Base-by-base conservation (phyloP, 2,113 vertebrate genomes). In the Ictidomys tridecemlineatus region DNA sequence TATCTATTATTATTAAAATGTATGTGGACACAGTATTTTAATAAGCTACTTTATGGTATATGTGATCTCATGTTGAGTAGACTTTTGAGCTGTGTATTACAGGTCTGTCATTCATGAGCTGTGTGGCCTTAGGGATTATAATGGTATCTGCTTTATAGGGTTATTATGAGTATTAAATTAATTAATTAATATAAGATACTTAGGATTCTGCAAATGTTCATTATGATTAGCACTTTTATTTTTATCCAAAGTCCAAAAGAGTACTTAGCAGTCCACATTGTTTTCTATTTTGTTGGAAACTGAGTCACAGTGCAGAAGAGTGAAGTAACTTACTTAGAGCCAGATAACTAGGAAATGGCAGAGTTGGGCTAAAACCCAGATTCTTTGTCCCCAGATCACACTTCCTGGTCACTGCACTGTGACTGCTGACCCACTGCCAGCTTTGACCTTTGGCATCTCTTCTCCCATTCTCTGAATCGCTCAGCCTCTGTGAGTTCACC, bases 201-300 rank as follows among this genome's bases (percentile, higher is more conserved):
- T 20, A 73, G 32, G 30, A 61, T 65, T 87, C 58, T 39, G 1
- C 74, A 93, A 85, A 26, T 87, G 3, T 63, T 77, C 73, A 4
- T 30, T 79, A 4, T 76, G 67, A 79, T 51, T 93, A 61, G 63
- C 28, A 24, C 45, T 85, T 94, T 85, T 56, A 72, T 94, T 89
- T 89, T 83, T 74, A 77, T 88, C 84, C 51, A 67, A 58, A 13
- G 42, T 58, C 4, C 30, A 63, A 72, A 89, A 70, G 14, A 78
- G 3, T 4, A 28, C 65, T 48, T 74, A 72, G 53, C 4, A 39
- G 13, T 73, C 32, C 39, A 16, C 28, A 17, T 56, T 51, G 11
- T 85, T 82, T 13, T 73, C 67, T 69, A 1, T 78, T 93, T 78
- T 89, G 13, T 32, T 39, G 30, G n/a, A 69, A 30, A 37, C 12